Conservation (phyloP, 2,113 vertebrate genomes). For the Clarias magur region DNA sequence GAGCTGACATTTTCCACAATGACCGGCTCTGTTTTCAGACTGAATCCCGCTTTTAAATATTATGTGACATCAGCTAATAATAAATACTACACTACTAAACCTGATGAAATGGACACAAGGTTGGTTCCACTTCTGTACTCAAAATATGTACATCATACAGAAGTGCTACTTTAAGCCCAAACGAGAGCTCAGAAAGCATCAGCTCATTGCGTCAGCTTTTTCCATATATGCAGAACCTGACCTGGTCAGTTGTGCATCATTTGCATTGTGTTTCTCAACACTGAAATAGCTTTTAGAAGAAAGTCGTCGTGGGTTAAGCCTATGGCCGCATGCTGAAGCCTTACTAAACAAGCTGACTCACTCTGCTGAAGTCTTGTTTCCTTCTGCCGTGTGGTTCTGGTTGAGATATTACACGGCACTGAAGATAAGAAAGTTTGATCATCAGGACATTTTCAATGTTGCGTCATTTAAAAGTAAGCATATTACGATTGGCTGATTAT, state of each 20-base stretch:
- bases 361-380: background rate
- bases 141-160: background rate
- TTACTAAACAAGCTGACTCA: background rate
- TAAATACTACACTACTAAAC: background rate
- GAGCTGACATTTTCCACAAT: background rate
- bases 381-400: background rate
- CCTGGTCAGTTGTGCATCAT: background rate
- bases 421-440: background rate
- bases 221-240: conserved; percentile 29
- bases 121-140: too few relatives aligned
- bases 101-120: background rate
- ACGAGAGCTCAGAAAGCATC: background rate
- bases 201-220: background rate
- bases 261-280: background rate
- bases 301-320: background rate
- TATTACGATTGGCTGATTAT: background rate
- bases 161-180: background rate
- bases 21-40: background rate
- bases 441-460: background rate
- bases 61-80: background rate
- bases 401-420: background rate
- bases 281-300: background rate
- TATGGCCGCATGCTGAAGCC: background rate
- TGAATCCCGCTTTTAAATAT: background rate
- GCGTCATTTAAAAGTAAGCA: background rate